phyloP scores from a whole-genome alignment of 2,797 vertebrate species.

The Girardinus metallicus region DNA sequence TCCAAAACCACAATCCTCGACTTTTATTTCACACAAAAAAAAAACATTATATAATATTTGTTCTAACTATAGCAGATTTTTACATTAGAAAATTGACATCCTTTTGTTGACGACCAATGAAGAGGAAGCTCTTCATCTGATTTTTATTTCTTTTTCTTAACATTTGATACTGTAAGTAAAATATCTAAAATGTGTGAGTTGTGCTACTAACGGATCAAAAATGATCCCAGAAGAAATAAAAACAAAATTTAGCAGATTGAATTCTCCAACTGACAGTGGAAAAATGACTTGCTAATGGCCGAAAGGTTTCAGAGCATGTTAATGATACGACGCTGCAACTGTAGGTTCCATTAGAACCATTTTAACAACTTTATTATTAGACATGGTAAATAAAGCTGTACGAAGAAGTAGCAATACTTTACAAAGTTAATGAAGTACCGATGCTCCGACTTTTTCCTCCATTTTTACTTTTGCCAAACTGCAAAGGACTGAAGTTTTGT shows the following conservation, averaged over 20 bases:
- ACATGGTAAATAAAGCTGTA: background rate
- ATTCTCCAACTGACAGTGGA: background rate
- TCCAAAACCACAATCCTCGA: background rate
- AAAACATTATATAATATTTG: background rate
- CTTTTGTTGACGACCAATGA: background rate
- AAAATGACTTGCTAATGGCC: background rate
- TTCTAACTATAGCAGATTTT: background rate
- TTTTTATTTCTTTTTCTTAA: background rate
- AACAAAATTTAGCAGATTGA: background rate
- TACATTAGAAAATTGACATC: background rate
- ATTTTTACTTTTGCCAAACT: background rate
- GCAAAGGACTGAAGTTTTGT: background rate
- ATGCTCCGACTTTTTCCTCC: background rate
- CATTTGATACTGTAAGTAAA: background rate
- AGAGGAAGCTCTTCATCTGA: background rate
- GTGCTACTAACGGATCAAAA: background rate
- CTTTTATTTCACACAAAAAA: background rate
- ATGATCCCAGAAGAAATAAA: background rate
- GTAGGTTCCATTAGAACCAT: background rate
- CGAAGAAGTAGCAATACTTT: background rate
- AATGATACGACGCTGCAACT: background rate
- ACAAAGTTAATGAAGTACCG: background rate
- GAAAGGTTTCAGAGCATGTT: background rate
- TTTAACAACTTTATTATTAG: background rate
- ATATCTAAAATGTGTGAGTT: background rate